Conservation (phyloP, 1,140 invertebrate genomes). For the Plodia interpunctella region DNA sequence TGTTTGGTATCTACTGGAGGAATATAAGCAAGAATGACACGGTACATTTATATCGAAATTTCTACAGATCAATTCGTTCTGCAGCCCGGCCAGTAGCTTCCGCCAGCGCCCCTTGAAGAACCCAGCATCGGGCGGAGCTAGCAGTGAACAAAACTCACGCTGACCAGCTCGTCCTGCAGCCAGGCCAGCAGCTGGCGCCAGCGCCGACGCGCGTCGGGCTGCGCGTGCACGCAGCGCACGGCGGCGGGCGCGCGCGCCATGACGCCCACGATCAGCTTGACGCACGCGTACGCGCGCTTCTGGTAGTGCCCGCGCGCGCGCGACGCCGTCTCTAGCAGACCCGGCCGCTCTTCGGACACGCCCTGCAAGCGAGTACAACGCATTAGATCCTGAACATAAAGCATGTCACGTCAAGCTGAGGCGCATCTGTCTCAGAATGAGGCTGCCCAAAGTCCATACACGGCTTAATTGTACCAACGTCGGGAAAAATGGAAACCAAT, state of each 20-base stretch:
- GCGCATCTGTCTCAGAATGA: too few relatives aligned
- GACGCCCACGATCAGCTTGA: constrained; percentile 94
- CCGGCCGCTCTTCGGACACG: constrained; percentile 94
- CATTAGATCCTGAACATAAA: background rate
- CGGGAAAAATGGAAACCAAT: too few relatives aligned
- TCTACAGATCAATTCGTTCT: too few relatives aligned
- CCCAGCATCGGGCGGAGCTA: too few relatives aligned
- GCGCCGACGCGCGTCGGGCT: constrained; percentile 87
- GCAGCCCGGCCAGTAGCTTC: too few relatives aligned
- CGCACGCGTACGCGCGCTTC: constrained; percentile 97
- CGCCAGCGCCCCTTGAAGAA: too few relatives aligned
- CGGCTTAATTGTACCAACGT: too few relatives aligned
- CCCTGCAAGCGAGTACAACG: constrained; percentile 50
- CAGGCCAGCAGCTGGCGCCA: constrained; percentile 94
- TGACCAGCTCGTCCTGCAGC: constrained; percentile 96
- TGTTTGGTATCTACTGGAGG: too few relatives aligned
- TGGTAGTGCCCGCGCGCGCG: constrained; percentile 96
- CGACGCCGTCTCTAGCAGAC: constrained; percentile 94
- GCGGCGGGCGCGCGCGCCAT: constrained; percentile 90
- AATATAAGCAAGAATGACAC: too few relatives aligned
- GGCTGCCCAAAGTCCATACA: too few relatives aligned
- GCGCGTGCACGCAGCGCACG: constrained; percentile 85
- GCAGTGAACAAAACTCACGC: constrained; percentile 65
- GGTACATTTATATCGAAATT: too few relatives aligned
- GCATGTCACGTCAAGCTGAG: too few relatives aligned